Evolutionary conservation across 2,113 vertebrate species (phyloP), one percentile per base, ranked within the genome.

Genomic region (Cercopithecus mona): DNA sequence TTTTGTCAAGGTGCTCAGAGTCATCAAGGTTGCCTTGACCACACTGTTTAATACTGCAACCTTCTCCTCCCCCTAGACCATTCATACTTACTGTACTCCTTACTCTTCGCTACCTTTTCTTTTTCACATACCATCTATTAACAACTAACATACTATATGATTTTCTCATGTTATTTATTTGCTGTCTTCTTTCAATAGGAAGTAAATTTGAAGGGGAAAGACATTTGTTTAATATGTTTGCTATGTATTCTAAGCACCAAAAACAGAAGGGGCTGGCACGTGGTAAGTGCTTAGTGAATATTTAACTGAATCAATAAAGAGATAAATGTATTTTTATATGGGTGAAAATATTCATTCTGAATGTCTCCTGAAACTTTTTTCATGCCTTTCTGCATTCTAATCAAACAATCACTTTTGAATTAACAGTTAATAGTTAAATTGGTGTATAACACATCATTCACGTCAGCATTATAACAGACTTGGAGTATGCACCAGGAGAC

Each of bases 361-460:
- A 76, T 98, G 91, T 95, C 89, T 90, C 91, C 96, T 97, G 96
- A 98, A 98, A 98, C 50, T 93, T 97, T 76, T 98, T 97, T 98
- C 96, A 92, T 97, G 92, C 14, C 32, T 97, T 98, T 97, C 84
- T 97, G 97, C 80, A 94, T 97, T 97, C 90, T 98, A 98, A 97
- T 98, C 97, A 97, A 98, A 97, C 70, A 94, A 95, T 96, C 93
- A 97, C 84, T 83, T 98, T 97, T 96, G 95, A 97, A 98, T 83
- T 94, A 98, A 76, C 97, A 97, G 87, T 98, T 97, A 97, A 97
- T 98, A 98, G 94, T 98, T 97, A 97, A 97, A 98, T 98, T 94
- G 97, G 64, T 38, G 81, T 91, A 79, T 85, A 96, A 75, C 3
- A 0, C 96, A 87, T 70, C 91, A 95, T 89, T 95, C 93, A 86